Percentiles rank a stretch among this genome's conserved stretches.
These are phyloP conservation scores for Sycophaga agraensis DNA, from an alignment of 1,140 invertebrate genomes.

Conservation along the genomic window DNA sequence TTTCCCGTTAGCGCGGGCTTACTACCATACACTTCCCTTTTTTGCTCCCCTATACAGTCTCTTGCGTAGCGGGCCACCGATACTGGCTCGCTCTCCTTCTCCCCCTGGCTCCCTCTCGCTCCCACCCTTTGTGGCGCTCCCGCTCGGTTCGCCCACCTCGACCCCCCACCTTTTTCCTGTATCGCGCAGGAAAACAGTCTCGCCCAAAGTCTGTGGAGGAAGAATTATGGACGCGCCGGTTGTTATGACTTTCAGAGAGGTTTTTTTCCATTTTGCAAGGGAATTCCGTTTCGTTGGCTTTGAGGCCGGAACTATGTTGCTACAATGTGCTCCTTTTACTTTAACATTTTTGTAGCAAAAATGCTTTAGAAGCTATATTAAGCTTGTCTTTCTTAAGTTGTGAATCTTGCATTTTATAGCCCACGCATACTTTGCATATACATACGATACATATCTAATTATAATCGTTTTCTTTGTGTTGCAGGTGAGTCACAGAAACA, in stretches of 20 bases:
- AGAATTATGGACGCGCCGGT: background rate
- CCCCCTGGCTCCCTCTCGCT: background rate
- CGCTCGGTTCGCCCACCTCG: no score
- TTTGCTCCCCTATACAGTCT: background rate
- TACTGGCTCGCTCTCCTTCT: background rate
- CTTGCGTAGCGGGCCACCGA: background rate
- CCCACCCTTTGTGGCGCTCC: no score
- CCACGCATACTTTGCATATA: background rate
- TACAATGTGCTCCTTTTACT: no score
- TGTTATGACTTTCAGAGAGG: background rate
- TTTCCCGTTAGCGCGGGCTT: background rate
- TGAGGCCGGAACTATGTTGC: no score
- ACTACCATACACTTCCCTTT: no score
- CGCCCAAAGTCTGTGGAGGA: background rate
- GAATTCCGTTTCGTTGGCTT: no score
- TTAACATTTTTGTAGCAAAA: no score
- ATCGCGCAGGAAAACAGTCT: constrained; percentile 1
- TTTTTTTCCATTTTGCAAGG: background rate
- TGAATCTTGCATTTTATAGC: no score
- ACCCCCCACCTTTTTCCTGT: no score
- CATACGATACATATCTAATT: background rate
- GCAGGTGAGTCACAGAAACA: constrained; percentile 1
- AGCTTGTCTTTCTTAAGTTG: no score
- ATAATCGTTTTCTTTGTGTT: background rate
- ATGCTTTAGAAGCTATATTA: no score